Evolutionary conservation across 2,888 invertebrate genomes (phyloP), one percentile per base, ranked within the genome.

Genomic region (Sympetrum striolatum): DNA sequence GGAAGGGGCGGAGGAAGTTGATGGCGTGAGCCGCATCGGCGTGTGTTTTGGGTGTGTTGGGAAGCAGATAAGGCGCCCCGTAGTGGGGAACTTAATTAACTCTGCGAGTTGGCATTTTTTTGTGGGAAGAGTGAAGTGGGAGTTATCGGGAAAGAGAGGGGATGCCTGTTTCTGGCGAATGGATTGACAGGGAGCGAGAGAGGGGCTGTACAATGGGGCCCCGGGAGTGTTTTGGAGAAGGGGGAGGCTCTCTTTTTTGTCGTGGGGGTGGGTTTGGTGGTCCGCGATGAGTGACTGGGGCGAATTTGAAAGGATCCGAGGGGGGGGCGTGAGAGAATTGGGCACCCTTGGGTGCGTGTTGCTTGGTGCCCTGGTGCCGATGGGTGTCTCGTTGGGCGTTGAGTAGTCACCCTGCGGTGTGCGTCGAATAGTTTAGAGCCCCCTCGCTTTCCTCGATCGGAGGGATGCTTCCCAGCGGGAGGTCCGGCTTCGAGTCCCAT

Each of bases 41-140:
- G 86, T 86, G 86, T 86, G 86, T 86, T 86, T 86, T 86, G n/a
- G 86, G 86, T 86, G 86, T 86, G 86, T 86, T 60, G 35, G 86
- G 37, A 37, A 64, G 60, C 60, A 86, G 86, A 86, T 86, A 86
- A 86, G 86, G 86, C 86, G 60, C 60, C 82, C 82, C 86, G 86
- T 58, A 60, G 86, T 60, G 86, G 86, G 64, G 86, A 86, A 86
- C 86, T 86, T 86, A 86, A 86, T 86, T 86, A 86, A 86, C 86
- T 86, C 86, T 58, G 86, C 86, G 86, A 86, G 64, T 64, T 82
- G 35, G 82, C 35, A 15, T 82, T 86, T 86, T 86, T 86, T 86
- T 37, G 82, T 58, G 82, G 82, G 80, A 80, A 44, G 80, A 44
- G 39, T 31, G 80, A 80, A 80, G 80, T 18, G 80, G 80, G 31